Base-by-base conservation (phyloP, 37 sponge, comb jelly and placozoan species). In the Tethya wilhelma region DNA sequence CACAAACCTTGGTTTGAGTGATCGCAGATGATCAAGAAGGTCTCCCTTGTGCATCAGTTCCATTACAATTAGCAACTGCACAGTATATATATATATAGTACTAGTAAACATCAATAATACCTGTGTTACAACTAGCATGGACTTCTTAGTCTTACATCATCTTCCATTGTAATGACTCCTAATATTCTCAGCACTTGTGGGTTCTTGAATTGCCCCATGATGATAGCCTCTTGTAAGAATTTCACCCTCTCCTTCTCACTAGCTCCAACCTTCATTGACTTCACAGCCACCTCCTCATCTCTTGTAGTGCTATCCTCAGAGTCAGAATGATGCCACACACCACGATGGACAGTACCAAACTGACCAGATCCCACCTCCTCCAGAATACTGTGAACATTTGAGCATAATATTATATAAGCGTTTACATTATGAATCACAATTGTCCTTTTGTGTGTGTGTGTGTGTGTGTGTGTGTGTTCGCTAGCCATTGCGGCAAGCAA, bases 181-280 rank as follows among this genome's bases (percentile, higher is more conserved):
- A 81, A 28, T 64, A n/a, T n/a, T n/a, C 45, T 56, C 19, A 83
- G 31, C 32, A 83, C 56, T 67, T 74, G 66, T 26, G 84, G 75
- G 30, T 81, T 62, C 25, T 59, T 81, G 64, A 81, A 81, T 53
- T 81, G 82, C 9, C 82, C 82, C 82, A 81, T 83, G 68, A 83
- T 83, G 75, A 75, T 75, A 29, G 84, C 84, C 75, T 83, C 84
- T 39, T 83, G 84, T 39, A 83, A 68, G 68, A 83, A 74, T 68
- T 73, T 83, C 32, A 74, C 75, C 53, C 56, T 65, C 11, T 83
- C 84, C 42, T 66, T 68, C 41, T 83, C 75, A 11, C 28, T 73
- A 0, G 75, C 43, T 32, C 67, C 68, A 0, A 22, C 23, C 56
- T 74, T 60, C 75, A 83, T 44, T 37, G 56, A 40, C 67, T 83